Base-by-base conservation (phyloP, 2,113 vertebrate species). In the Furnarius figulus region DNA sequence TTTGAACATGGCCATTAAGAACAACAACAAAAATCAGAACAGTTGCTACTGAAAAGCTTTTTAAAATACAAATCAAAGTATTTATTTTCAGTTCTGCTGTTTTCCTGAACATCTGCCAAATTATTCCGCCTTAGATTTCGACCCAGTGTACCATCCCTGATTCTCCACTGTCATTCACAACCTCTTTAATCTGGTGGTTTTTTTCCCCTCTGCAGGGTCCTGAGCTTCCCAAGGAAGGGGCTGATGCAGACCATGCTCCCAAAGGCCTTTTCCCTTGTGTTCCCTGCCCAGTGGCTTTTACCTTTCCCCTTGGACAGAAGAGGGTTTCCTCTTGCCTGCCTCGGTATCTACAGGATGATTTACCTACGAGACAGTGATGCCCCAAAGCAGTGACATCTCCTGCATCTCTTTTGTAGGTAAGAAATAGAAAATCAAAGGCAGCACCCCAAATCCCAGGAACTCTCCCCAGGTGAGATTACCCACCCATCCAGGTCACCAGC, bases 71-170 rank as follows among this genome's bases (percentile, higher is more conserved):
- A 63, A 58, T 14, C 9, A 4, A 46, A 56, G 24, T 25, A 70
- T 49, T 85, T 89, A 7, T 71, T 90, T 46, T 73, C 58, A 40
- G 39, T 55, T 95, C 68, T 85, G 40, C n/a, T 44, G 68, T 66
- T 76, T 80, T 77, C 37, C 55, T 83, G 46, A 92, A 94, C 61
- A 92, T 68, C 77, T 91, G 76, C 83, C 70, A 80, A 80, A 71
- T 89, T 47, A 85, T 31, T 80, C 67, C 58, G 75, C 67, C 76
- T 82, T 21, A 70, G 20, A 85, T 82, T 88, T 53, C 75, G 74
- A 30, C 39, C 4, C 73, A 30, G 7, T 4, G 13, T 46, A 86
- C 27, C 47, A 59, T 47, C 44, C 15, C 47, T 56, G 39, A n/a
- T 90, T 74, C 74, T 35, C n/a, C 77, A 4, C 44, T 68, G 62